phyloP scores from a whole-genome alignment of 2,797 vertebrate species.

The Myotis pilosus region DNA sequence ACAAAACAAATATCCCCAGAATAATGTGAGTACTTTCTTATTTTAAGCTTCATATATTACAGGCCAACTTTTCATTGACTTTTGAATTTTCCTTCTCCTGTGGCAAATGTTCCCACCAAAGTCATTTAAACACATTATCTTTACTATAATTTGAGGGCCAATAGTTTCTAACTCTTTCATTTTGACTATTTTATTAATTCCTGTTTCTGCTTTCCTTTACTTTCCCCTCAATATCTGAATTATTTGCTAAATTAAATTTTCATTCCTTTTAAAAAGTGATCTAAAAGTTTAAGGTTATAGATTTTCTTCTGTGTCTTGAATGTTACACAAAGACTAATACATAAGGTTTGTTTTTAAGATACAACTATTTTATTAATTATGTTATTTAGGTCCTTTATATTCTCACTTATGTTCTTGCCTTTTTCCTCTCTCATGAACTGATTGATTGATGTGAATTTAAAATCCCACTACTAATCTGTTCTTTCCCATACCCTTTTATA shows the following conservation, averaged over 20 bases:
- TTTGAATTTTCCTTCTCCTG: neutral
- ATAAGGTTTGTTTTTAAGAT: neutral
- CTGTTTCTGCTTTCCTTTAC: neutral
- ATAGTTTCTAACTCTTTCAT: neutral
- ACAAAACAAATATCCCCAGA: neutral
- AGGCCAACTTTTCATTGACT: neutral
- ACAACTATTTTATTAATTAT: neutral
- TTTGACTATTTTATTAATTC: neutral
- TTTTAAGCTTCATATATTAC: neutral
- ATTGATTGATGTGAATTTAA: neutral
- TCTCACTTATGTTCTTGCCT: neutral
- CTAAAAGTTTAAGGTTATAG: neutral
- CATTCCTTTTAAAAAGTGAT: neutral
- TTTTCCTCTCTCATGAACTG: neutral
- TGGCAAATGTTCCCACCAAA: neutral
- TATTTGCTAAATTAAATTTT: conserved; percentile 15
- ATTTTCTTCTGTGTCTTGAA: neutral
- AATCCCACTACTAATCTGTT: neutral
- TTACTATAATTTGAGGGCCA: neutral
- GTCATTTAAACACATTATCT: neutral
- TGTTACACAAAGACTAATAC: neutral
- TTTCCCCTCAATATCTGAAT: neutral
- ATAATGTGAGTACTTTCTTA: neutral
- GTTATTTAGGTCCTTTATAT: neutral
- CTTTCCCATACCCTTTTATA: neutral